phyloP scores from a whole-genome alignment of 2,888 invertebrate genomes.

The Epistrophe grossulariae region DNA sequence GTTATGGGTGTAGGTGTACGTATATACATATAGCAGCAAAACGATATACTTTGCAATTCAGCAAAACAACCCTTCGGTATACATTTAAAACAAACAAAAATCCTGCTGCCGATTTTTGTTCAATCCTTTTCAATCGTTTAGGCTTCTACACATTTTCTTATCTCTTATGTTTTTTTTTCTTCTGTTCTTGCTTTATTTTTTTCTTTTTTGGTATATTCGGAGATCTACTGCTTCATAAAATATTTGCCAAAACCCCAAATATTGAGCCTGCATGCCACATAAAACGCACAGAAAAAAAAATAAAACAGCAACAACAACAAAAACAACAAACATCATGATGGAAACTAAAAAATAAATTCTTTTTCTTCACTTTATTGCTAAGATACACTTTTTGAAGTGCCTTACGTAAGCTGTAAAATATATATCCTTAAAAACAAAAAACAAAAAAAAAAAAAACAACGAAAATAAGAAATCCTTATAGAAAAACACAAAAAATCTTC shows the following conservation, averaged over 20 bases:
- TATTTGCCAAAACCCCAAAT: conserved; percentile 54
- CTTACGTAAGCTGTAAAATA: conserved; percentile 70
- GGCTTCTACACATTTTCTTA: conserved; percentile 52
- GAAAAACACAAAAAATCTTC: conserved; percentile 56
- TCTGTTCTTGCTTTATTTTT: not conserved
- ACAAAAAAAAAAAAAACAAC: conserved; percentile 2
- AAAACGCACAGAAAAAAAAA: conserved; percentile 4
- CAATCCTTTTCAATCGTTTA: conserved; percentile 69
- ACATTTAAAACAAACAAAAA: conserved; percentile 66
- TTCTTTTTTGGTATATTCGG: not conserved
- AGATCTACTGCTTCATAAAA: conserved; percentile 21
- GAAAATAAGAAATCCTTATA: conserved; percentile 14
- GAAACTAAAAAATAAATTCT: conserved; percentile 55
- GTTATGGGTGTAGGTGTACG: not conserved
- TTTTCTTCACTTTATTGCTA: conserved; percentile 63
- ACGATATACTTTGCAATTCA: conserved; percentile 30
- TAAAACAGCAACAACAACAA: conserved; percentile 8
- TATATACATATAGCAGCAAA: not conserved
- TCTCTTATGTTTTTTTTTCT: conserved; percentile 3
- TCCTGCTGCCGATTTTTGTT: conserved; percentile 47
- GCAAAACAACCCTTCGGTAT: conserved; percentile 62
- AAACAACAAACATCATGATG: conserved; percentile 22
- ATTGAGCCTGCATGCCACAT: conserved; percentile 50
- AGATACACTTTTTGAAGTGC: conserved; percentile 66
- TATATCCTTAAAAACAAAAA: conserved; percentile 44